Conservation (phyloP, 2,113 vertebrate genomes). For the Gavialis gangeticus region DNA sequence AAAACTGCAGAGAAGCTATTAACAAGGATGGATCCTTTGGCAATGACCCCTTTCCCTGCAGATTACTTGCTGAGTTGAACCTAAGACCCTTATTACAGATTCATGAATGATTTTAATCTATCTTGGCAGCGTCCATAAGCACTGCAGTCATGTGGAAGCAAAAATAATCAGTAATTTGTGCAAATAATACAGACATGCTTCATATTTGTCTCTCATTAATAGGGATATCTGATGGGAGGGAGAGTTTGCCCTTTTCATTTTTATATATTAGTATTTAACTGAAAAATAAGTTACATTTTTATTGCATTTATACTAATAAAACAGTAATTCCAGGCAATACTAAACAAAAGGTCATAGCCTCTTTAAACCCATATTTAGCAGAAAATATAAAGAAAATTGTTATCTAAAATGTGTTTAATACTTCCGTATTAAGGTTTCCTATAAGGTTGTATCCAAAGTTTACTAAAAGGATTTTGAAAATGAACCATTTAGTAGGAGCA, state of each 20-base stretch:
- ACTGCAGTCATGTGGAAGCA: conserved; percentile 64
- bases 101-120: conserved; percentile 80
- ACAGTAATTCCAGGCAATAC: neutral
- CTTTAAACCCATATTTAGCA: neutral
- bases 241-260: neutral
- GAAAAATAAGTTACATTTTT: neutral
- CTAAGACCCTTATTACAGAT: conserved; percentile 72
- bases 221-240: neutral
- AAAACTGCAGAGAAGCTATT: conserved; percentile 45
- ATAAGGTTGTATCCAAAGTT: conserved; percentile 16
- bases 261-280: neutral
- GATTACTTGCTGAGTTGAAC: conserved; percentile 64
- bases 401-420: neutral
- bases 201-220: neutral
- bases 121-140: conserved; percentile 78
- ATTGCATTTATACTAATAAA: neutral
- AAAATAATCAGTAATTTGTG: conserved; percentile 60
- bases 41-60: conserved; percentile 50
- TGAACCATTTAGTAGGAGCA: neutral
- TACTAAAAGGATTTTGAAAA: neutral
- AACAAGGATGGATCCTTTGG: conserved; percentile 72
- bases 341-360: neutral
- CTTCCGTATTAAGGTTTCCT: neutral
- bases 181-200: conserved; percentile 43
- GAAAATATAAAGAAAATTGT: neutral